Evolutionary conservation across 2,113 vertebrate genomes (phyloP).

Genomic region (Tenrec ecaudatus): DNA sequence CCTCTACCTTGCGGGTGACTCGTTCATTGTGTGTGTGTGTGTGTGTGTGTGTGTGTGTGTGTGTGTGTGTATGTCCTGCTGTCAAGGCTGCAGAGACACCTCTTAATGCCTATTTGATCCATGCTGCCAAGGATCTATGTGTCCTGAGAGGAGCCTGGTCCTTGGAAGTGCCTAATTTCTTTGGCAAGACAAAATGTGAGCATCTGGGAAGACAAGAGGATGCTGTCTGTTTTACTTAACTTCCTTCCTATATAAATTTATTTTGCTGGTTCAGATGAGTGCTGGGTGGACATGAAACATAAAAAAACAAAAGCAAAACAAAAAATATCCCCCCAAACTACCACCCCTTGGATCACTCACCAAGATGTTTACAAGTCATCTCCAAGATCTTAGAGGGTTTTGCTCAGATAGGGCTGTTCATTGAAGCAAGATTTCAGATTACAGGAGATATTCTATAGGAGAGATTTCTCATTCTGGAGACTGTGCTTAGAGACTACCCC

Average conservation of each 20-base stretch:
- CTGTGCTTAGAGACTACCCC: neutral
- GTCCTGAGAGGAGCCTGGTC: slow-evolving; percentile 24
- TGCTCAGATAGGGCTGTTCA: neutral
- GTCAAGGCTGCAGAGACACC: neutral
- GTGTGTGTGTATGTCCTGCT: neutral
- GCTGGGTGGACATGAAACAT: neutral
- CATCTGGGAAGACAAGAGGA: slow-evolving; percentile 55
- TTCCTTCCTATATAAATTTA: slow-evolving; percentile 46
- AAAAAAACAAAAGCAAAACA: neutral
- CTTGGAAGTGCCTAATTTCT: slow-evolving; percentile 22
- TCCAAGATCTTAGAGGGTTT: neutral
- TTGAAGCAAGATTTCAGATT: neutral
- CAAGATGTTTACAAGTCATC: neutral
- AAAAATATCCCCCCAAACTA: too few species aligned
- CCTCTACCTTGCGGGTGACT: neutral
- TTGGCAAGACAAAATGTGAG: slow-evolving; percentile 55
- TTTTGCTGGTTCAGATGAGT: neutral
- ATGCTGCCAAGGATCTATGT: slow-evolving; percentile 25
- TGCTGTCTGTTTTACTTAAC: slow-evolving; percentile 43
- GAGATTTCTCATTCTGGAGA: slow-evolving; percentile 13
- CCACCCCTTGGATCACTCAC: neutral
- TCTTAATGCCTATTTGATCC: neutral
- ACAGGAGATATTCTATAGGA: neutral
- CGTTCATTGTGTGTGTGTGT: slow-evolving; percentile 10
- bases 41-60: neutral